Percentiles rank a stretch among this genome's conserved stretches.
Conservation (phyloP, 2,888 invertebrate species). For the Blastobasis adustella region DNA sequence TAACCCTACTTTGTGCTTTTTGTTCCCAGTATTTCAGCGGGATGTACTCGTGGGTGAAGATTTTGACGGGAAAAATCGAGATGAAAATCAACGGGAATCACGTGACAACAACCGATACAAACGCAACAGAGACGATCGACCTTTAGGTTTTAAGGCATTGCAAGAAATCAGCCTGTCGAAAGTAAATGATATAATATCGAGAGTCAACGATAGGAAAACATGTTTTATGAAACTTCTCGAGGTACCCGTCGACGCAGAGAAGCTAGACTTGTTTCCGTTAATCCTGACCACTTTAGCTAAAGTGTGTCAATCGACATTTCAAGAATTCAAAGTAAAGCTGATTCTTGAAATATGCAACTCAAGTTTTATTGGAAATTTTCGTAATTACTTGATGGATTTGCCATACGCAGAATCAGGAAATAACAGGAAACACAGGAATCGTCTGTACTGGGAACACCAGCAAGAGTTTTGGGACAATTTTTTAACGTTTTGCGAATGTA, state of each 20-base stretch:
- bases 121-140: not conserved
- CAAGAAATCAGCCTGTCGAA: conserved; percentile 41
- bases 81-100: too few species aligned
- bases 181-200: conserved; percentile 38
- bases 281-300: conserved; percentile 52
- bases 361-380: conserved; percentile 36
- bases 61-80: too few species aligned
- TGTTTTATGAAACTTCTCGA: conserved; percentile 43
- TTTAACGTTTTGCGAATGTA: conserved; percentile 38
- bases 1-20: too few species aligned
- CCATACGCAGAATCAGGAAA: conserved; percentile 26
- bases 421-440: conserved; percentile 19
- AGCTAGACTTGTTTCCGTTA: conserved; percentile 44
- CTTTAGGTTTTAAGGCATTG: conserved; percentile 30
- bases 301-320: conserved; percentile 43
- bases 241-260: conserved; percentile 24
- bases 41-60: too few species aligned
- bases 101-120: too few species aligned
- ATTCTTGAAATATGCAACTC: conserved; percentile 49
- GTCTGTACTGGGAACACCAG: conserved; percentile 46
- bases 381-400: conserved; percentile 45
- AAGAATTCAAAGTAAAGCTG: conserved; percentile 40
- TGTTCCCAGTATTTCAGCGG: too few species aligned
- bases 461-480: conserved; percentile 51
- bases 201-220: conserved; percentile 36